Evolutionary conservation across 2,888 invertebrate genomes (phyloP), one percentile per base, ranked within the genome.

Genomic region (Trichopria drosophilae): DNA sequence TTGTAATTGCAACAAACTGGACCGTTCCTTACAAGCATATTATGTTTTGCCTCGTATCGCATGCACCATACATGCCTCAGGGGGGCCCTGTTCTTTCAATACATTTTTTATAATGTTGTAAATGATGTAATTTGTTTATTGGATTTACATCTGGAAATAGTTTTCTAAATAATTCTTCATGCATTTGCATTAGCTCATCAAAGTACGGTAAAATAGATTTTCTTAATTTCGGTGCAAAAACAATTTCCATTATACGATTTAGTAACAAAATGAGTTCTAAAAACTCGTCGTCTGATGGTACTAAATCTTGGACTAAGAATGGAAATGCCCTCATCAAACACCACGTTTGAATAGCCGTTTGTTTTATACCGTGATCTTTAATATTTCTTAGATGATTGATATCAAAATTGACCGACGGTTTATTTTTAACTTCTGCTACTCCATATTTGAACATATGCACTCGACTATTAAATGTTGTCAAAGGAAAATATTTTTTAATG

Each of bases 101-200:
- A 15, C 53, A 55, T 22, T 57, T 47, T 29, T 40, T 16, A 24
- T 53, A 53, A n/a, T n/a, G n/a, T n/a, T n/a, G n/a, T n/a, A n/a
- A n/a, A n/a, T n/a, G n/a, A n/a, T n/a, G 52, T 13, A 59, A 48
- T 29, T 59, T 61, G 37, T 59, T 61, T 13, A 53, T 52, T 3
- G 28, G 26, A 24, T 54, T 41, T 3, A 51, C 35, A 44, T 58
- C 34, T 12, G 58, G 56, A 44, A 60, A 60, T n/a, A 56, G 45
- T 32, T 19, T 26, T 16, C 12, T 13, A 10, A 15, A 20, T 10
- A n/a, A n/a, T n/a, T n/a, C n/a, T n/a, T n/a, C n/a, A n/a, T n/a
- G n/a, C n/a, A n/a, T n/a, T n/a, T n/a, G n/a, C n/a, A n/a, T n/a
- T n/a, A n/a, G 42, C n/a, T 12, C 15, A 34, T 28, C 37, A 15